Base-by-base conservation (phyloP, 2,888 invertebrate genomes). In the Drosophila yooni region DNA sequence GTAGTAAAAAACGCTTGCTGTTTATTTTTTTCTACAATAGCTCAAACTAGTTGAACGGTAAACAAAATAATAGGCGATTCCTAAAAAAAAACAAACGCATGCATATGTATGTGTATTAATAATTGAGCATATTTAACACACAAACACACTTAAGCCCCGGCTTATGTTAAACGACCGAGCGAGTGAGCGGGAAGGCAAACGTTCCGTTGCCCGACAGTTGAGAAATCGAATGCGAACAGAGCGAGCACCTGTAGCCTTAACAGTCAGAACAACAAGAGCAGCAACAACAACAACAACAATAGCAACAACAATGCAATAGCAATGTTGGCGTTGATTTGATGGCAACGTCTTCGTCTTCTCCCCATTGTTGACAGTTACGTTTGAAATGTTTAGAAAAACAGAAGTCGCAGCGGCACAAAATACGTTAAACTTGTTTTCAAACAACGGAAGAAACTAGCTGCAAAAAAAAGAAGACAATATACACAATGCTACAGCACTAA, bases 341-440 rank as follows among this genome's bases (percentile, higher is more conserved):
- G 64, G 51, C 79, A 46, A 29, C 64, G 60, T 77, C 83, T 63
- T 69, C 83, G 61, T 69, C 63, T 57, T 67, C 71, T 79, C 65
- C 63, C 70, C 58, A 87, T 81, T 87, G 89, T 89, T 89, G 89
- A 75, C 89, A 85, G 89, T 87, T 85, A 89, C 84, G 88, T 89
- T 85, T 83, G 67, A 83, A 89, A 85, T 79, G 79, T 56, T 67
- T 65, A 72, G 81, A 81, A 72, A 83, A 81, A 69, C 81, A 83
- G 74, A 85, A 82, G 70, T 70, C 74, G 40, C 51, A 85, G 77
- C 69, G 67, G 76, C 77, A 80, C 64, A 58, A 76, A 79, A 79
- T 70, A 61, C 66, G 65, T 66, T 69, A 88, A 83, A 83, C 86
- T 85, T 61, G 83, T 86, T 86, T 63, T 81, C 62, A 70, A 69